Evolutionary conservation across 2,113 vertebrate species (phyloP), one percentile per base, ranked within the genome.

Genomic region (Tichodroma muraria): DNA sequence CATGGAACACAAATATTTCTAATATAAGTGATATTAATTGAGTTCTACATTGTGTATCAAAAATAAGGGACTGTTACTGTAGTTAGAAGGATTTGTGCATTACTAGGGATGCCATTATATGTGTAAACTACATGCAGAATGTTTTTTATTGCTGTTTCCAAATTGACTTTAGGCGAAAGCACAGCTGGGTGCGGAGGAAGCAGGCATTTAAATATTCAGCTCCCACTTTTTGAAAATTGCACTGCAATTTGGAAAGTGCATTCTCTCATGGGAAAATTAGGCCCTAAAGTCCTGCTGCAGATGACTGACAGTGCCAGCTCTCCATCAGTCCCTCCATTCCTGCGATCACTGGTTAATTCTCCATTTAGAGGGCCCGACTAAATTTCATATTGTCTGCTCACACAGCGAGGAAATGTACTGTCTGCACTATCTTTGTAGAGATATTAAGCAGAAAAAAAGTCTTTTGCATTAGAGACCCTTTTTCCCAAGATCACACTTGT

Each of bases 221-320:
- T 94, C 89, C 88, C 77, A 96, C 90, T 97, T 97, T 97, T 96
- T 96, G 94, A 97, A 96, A 95, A 97, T 94, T 96, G 93, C 91
- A 90, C 88, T 96, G 95, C 94, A 96, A 94, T 97, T 96, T 97
- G 82, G 77, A 97, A 97, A 98, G 96, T 89, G 90, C 96, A 93
- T 95, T 98, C 92, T 97, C 89, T 91, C 85, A 96, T 92, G 95
- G 90, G 89, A 95, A 96, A 96, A 97, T 96, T 91, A 90, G 94
- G 91, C 90, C 96, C 95, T 95, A 95, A 96, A 97, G 94, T 96
- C 96, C 96, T 96, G 88, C 95, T 87, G 95, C 80, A 95, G 93
- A 96, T 95, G 88, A 95, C 89, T 95, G 93, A 93, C 35, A 44
- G 86, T 94, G 92, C 93, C 95, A 96, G 89, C 72, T 97, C 94